These are phyloP conservation scores for Pinctada fucata DNA, from an alignment of 2,888 invertebrate species.

Conservation along the genomic window DNA sequence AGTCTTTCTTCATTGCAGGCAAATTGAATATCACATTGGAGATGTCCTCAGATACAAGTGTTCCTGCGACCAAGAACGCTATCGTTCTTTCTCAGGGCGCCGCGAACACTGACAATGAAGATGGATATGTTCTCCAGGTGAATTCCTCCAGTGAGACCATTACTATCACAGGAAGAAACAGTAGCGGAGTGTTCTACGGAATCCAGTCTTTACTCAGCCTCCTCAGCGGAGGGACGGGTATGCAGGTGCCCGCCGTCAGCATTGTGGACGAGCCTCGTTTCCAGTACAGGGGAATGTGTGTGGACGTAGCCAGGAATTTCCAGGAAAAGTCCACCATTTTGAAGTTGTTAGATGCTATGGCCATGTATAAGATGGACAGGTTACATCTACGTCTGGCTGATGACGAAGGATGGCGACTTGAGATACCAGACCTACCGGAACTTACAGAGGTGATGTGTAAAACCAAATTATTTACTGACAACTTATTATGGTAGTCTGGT, in stretches of 20 bases:
- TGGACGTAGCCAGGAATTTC: conserved; percentile 56
- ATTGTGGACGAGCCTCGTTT: conserved; percentile 52
- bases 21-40: not conserved
- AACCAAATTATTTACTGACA: too few relatives aligned
- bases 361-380: conserved; percentile 70
- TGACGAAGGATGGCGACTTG: conserved; percentile 72
- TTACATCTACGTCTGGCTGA: conserved; percentile 71
- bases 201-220: conserved; percentile 49
- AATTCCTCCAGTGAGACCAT: not conserved
- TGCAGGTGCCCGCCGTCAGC: conserved; percentile 33
- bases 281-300: conserved; percentile 51
- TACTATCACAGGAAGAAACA: not conserved
- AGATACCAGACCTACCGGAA: conserved; percentile 67
- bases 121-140: conserved; percentile 17
- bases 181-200: conserved; percentile 52
- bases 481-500: too few relatives aligned
- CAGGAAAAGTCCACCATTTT: conserved; percentile 51
- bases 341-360: conserved; percentile 66
- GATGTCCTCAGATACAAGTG: not conserved
- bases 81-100: not conserved
- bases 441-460: conserved; percentile 57
- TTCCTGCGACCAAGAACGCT: not conserved
- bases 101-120: conserved; percentile 6
- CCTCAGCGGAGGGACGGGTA: conserved; percentile 30
- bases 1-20: not conserved